phyloP scores from a whole-genome alignment of 2,888 invertebrate genomes.

The Eristalis intricaria region DNA sequence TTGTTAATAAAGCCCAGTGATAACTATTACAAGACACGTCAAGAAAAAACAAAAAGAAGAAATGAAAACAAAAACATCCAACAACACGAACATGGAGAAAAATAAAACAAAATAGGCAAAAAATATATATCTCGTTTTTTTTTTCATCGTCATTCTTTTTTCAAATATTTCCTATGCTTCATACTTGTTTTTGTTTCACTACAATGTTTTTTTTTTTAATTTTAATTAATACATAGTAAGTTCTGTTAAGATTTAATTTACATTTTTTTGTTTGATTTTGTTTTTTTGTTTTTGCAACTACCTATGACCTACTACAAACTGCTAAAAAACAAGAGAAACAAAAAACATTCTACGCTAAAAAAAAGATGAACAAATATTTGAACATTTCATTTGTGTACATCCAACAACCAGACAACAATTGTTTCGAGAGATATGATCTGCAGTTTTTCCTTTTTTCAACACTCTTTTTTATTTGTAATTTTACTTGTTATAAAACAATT shows the following conservation, averaged over 20 bases:
- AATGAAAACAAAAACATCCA: constrained; percentile 24
- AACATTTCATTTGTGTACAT: neutral
- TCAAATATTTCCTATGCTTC: constrained; percentile 38
- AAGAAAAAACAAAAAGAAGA: constrained; percentile 1
- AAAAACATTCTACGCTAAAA: constrained; percentile 4
- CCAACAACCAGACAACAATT: neutral
- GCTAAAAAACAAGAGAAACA: constrained; percentile 12
- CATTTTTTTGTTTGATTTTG: constrained; percentile 76
- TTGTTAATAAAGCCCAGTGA: constrained; percentile 60
- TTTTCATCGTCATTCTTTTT: constrained; percentile 47
- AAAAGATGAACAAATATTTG: neutral
- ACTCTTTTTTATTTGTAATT: constrained; percentile 33
- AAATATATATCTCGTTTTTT: constrained; percentile 48
- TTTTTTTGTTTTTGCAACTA: constrained; percentile 66
- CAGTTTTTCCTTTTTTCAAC: constrained; percentile 29
- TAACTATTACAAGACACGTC: constrained; percentile 55
- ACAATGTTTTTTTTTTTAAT: constrained; percentile 51
- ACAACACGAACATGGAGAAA: constrained; percentile 49
- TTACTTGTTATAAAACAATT: constrained; percentile 47
- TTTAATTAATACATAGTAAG: constrained; percentile 65
- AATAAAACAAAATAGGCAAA: constrained; percentile 59
- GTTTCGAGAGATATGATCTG: constrained; percentile 2
- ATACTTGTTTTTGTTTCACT: constrained; percentile 44
- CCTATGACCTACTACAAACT: constrained; percentile 34
- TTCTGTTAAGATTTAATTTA: constrained; percentile 77